Conservation (phyloP, 2,888 invertebrate species). For the Allygus modestus region DNA sequence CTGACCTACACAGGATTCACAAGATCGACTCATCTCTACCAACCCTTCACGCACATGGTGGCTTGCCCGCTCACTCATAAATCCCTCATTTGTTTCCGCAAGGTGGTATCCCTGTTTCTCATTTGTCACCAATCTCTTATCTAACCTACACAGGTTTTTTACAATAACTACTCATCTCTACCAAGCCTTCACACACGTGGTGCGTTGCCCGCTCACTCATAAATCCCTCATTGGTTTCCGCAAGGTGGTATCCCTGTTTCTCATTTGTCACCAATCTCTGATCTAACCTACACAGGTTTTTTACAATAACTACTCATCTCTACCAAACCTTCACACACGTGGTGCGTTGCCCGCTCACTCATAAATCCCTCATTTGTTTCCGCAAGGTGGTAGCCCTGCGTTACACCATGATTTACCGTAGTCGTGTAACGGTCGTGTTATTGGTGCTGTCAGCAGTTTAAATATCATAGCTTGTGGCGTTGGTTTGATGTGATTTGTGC, state of each 20-base stretch:
- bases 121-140: neutral
- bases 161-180: neutral
- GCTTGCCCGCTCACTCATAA: slow-evolving; percentile 14
- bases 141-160: neutral
- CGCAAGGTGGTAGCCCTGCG: slow-evolving; percentile 27
- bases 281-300: neutral
- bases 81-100: slow-evolving; percentile 23
- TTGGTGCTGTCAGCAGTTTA: slow-evolving; percentile 48
- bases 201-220: slow-evolving; percentile 13
- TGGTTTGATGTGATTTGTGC: slow-evolving; percentile 33
- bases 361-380: slow-evolving; percentile 29
- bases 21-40: neutral
- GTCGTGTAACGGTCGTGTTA: slow-evolving; percentile 41
- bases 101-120: slow-evolving; percentile 22
- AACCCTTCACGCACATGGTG: neutral
- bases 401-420: slow-evolving; percentile 18
- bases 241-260: slow-evolving; percentile 5
- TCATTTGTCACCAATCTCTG: neutral
- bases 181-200: slow-evolving; percentile 3
- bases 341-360: slow-evolving; percentile 5
- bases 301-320: neutral
- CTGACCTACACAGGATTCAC: neutral
- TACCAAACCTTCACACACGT: neutral
- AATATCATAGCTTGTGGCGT: slow-evolving; percentile 42
- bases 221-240: slow-evolving; percentile 17